Base-by-base conservation (phyloP, 2,113 vertebrate species). In the Ciconia stormi region DNA sequence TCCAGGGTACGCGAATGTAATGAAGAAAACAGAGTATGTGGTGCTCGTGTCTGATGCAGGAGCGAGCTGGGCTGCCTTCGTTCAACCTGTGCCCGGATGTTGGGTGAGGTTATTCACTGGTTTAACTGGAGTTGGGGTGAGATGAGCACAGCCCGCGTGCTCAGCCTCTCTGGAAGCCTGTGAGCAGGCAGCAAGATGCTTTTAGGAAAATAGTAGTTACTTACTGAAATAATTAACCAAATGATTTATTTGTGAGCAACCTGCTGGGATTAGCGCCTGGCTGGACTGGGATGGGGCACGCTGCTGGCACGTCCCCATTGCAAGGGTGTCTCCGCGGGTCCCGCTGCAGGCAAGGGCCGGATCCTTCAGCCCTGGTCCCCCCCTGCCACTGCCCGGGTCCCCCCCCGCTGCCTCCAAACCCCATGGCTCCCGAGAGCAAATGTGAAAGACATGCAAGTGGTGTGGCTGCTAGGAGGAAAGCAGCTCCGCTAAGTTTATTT, bases 11-110 rank as follows among this genome's bases (percentile, higher is more conserved):
- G 1, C 0, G 2, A 46, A 36, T 5, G 11, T 21, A 11, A 56
- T 0, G 9, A 32, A 30, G 47, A 42, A 78, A 79, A 29, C 3
- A 0, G 50, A 40, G 17, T 8, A 6, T 3, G 0, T 0, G 12
- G 14, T 18, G 21, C 19, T 32, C 6, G 22, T 1, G 23, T 32
- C 46, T 52, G 7, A 50, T 3, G 16, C 71, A 10, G 61, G 40
- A 13, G 58, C 0, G 5, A 42, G 40, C 34, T 49, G 32, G 26
- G 82, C 89, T 58, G 55, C 22, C 53, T 50, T 22, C 52, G 30
- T 17, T 66, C n/a, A 13, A 13, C 21, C 44, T 40, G 22, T 27
- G 73, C 27, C 18, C 58, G 30, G 30, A 3, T 17, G 27, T 2
- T 17, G 40, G 59, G 26, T 67, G 61, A 49, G 42, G 55, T 32